These are phyloP conservation scores for Oxystoma pomonae DNA, from an alignment of 2,888 invertebrate species.

Conservation along the genomic window DNA sequence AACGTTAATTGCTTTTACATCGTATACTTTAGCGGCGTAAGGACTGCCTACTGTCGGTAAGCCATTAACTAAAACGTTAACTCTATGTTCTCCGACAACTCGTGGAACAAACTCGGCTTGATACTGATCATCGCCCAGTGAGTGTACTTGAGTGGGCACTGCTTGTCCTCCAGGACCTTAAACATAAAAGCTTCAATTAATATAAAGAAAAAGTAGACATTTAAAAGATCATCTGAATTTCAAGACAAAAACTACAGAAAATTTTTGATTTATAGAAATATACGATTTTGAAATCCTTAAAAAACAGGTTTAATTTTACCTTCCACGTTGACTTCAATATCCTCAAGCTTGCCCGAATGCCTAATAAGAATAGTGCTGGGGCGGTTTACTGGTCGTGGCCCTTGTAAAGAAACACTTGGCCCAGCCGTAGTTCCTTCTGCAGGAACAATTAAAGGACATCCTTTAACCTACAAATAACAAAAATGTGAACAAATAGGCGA, in stretches of 20 bases:
- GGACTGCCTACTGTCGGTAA: constrained; percentile 87
- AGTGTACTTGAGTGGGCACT: constrained; percentile 83
- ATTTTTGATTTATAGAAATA: too few relatives aligned
- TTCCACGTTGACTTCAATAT: constrained; percentile 95
- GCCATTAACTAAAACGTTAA: constrained; percentile 80
- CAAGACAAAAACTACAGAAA: too few relatives aligned
- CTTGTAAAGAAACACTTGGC: constrained; percentile 67
- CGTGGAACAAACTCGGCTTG: constrained; percentile 89
- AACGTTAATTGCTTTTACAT: constrained; percentile 90
- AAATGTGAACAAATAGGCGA: too few relatives aligned
- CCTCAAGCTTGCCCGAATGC: constrained; percentile 83
- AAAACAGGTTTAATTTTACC: too few relatives aligned
- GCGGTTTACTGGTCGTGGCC: constrained; percentile 68
- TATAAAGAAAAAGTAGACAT: too few relatives aligned
- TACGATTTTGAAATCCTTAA: too few relatives aligned
- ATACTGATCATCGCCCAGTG: constrained; percentile 77
- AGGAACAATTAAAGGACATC: constrained; percentile 86
- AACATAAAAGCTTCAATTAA: neutral
- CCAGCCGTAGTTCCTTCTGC: constrained; percentile 65
- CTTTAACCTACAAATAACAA: constrained; percentile 59
- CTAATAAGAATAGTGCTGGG: constrained; percentile 69
- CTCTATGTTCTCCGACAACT: constrained; percentile 87
- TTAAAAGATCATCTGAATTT: too few relatives aligned
- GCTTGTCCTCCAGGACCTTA: constrained; percentile 90
- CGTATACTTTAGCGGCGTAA: constrained; percentile 92